Evolutionary conservation across 2,113 vertebrate species (phyloP).

Genomic region (Ictalurus punctatus): DNA sequence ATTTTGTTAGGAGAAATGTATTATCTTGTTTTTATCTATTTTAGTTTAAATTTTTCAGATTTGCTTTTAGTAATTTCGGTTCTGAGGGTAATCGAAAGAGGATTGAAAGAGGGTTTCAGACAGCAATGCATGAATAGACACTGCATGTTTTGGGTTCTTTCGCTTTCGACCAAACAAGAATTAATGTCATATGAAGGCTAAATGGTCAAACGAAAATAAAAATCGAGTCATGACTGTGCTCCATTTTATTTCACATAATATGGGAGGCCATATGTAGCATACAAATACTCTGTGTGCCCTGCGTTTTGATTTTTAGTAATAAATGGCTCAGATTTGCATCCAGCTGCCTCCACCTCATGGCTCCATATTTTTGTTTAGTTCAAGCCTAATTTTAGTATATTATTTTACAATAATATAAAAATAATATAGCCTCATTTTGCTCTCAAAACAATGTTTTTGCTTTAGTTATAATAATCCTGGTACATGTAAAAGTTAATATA

Average conservation of each 20-base stretch:
- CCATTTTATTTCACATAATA: not conserved
- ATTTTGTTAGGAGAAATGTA: not conserved
- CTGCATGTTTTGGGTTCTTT: too few species aligned
- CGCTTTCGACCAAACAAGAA: too few species aligned
- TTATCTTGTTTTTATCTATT: not conserved
- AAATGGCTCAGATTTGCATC: not conserved
- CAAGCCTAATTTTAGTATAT: too few species aligned
- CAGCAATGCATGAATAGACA: too few species aligned
- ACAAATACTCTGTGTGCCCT: too few species aligned
- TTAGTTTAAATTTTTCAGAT: not conserved
- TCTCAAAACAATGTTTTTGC: not conserved
- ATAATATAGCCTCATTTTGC: not conserved
- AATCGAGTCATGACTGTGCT: too few species aligned
- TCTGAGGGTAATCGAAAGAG: too few species aligned
- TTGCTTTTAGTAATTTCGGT: too few species aligned
- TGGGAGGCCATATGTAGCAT: too few species aligned
- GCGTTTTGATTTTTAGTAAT: not conserved
- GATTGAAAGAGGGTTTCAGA: too few species aligned
- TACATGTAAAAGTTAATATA: not conserved
- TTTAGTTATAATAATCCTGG: not conserved
- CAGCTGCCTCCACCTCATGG: not conserved
- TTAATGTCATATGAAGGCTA: not conserved
- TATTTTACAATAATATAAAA: too few species aligned
- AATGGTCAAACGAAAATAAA: too few species aligned
- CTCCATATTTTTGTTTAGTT: not conserved